Percentiles rank a stretch among this genome's conserved stretches.
Conservation (phyloP, 2,113 vertebrate genomes). For the Grantiella picta region DNA sequence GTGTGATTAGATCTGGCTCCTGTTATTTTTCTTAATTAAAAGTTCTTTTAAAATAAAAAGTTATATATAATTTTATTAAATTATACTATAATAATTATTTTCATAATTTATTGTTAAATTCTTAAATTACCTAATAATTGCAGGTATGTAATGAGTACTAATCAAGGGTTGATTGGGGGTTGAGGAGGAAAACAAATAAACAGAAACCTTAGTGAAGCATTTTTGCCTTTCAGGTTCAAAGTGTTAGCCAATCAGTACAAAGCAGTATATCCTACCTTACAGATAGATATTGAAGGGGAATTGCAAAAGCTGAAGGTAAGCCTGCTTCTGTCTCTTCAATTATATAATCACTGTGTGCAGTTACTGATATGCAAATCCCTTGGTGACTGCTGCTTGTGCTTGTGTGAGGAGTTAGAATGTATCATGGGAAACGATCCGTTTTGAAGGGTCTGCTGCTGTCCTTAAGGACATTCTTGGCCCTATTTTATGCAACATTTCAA, state of each 20-base stretch:
- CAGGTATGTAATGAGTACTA: neutral
- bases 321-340: neutral
- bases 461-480: neutral
- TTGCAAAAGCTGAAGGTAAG: slow-evolving; percentile 89
- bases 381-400: neutral
- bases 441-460: neutral
- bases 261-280: slow-evolving; percentile 91
- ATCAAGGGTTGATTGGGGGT: neutral
- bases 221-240: slow-evolving; percentile 85
- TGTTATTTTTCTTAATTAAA: neutral
- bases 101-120: neutral
- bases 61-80: neutral
- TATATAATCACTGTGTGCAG: neutral
- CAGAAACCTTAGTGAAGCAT: neutral
- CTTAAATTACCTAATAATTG: neutral
- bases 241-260: slow-evolving; percentile 92
- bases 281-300: slow-evolving; percentile 92
- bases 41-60: neutral
- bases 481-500: neutral
- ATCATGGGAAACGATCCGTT: neutral
- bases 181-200: neutral
- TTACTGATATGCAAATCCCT: neutral
- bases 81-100: neutral
- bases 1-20: neutral
- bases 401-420: neutral